phyloP scores from a whole-genome alignment of 35 echinoderm and acorn worm genomes.

The Apostichopus japonicus region DNA sequence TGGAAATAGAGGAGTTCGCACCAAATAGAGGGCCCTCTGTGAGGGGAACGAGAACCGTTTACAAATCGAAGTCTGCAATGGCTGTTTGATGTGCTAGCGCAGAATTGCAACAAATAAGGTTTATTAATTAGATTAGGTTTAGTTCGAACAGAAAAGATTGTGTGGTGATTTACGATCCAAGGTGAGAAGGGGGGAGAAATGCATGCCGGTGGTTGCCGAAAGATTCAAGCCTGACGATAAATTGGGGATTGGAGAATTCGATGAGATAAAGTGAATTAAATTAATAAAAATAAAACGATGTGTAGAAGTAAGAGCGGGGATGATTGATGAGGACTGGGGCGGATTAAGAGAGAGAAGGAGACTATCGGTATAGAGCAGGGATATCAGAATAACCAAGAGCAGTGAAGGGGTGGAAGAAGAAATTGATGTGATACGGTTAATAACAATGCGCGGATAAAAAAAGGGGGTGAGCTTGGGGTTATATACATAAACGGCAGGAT shows the following conservation, averaged over 20 bases:
- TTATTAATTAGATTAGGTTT: conserved; percentile 63
- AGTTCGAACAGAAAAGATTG: conserved; percentile 48
- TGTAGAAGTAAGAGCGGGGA: background rate
- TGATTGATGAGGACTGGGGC: conserved; percentile 36
- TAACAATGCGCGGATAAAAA: background rate
- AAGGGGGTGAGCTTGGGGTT: background rate
- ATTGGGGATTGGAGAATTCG: conserved; percentile 58
- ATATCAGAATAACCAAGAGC: background rate
- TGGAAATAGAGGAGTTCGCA: conserved; percentile 36
- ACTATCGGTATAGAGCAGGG: background rate
- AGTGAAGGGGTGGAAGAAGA: background rate
- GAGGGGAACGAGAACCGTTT: conserved; percentile 45
- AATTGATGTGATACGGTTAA: background rate
- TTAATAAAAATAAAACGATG: conserved; percentile 61
- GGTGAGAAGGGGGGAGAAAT: conserved; percentile 5
- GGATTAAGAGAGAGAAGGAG: background rate
- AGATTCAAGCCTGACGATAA: conserved; percentile 51
- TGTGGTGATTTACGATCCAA: conserved; percentile 50
- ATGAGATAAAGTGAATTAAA: conserved; percentile 61
- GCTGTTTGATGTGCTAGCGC: conserved; percentile 55
- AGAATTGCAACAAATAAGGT: conserved; percentile 60
- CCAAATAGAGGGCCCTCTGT: conserved; percentile 37
- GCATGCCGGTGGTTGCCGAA: background rate
- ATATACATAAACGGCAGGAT: background rate
- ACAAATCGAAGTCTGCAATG: conserved; percentile 60